Percentiles rank a stretch among this genome's conserved stretches.
phyloP scores from a whole-genome alignment of 2,797 vertebrate species.

The Leptodactylus fallax region DNA sequence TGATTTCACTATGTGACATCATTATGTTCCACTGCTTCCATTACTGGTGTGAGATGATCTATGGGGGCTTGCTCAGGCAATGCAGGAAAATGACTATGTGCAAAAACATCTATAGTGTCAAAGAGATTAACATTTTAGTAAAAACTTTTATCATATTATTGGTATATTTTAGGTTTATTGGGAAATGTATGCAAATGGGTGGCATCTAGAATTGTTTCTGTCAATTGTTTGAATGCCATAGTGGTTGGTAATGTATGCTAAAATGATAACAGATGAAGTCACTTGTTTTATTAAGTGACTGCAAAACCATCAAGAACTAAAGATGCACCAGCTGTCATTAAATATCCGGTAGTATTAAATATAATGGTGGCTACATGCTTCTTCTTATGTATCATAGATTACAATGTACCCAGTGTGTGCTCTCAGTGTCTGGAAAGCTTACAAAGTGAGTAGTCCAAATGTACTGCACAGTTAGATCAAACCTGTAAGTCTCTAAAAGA shows the following conservation, averaged over 20 bases:
- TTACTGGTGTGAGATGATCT: not conserved
- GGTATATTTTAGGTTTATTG: no score
- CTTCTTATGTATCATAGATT: not conserved
- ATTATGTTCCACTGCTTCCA: no score
- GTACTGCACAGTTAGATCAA: constrained; percentile 13
- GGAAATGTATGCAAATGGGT: no score
- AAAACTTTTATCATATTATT: no score
- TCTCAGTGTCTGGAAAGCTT: not conserved
- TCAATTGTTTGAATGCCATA: not conserved
- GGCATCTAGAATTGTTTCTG: no score
- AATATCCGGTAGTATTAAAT: constrained; percentile 7
- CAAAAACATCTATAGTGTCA: no score
- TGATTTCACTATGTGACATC: no score
- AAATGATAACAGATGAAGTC: not conserved
- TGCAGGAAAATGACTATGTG: no score
- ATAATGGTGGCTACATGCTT: constrained; percentile 1
- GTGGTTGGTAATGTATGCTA: not conserved
- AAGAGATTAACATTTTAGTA: no score
- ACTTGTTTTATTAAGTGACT: not conserved
- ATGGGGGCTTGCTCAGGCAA: not conserved
- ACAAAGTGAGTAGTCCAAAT: constrained; percentile 22
- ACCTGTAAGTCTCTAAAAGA: not conserved
- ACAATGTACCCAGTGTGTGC: not conserved
- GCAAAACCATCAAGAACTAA: not conserved
- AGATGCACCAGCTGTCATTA: constrained; percentile 8